Evolutionary conservation across 2,888 invertebrate genomes (phyloP), one percentile per base, ranked within the genome.

Genomic region (Nyleta sp.): DNA sequence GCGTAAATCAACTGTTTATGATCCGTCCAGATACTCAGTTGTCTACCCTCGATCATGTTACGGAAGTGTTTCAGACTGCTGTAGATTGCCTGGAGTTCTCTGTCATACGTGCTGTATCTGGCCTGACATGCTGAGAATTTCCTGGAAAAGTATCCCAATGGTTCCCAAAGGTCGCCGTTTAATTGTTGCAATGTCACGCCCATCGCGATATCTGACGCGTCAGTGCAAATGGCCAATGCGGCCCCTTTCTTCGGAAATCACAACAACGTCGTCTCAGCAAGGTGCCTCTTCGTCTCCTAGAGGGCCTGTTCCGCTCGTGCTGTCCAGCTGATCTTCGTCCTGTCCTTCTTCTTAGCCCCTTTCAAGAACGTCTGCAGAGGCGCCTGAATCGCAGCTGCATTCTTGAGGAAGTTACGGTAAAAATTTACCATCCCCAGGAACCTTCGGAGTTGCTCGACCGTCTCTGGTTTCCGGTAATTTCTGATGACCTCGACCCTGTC

Each of bases 101-200:
- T 7, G 38, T 75, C 68, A 40, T 79, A 79, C 0, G 46, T 33
- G 46, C 60, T 79, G 55, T 62, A 71, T 0, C 31, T 22, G n/a
- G 8, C 2, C 20, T 77, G 50, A 1, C 62, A 35, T 0, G 1
- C 8, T 0, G 48, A 18, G 1, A 72, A 31, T 7, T 46, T 60
- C 11, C 15, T n/a, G 2, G 64, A 62, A 22, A 72, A 78, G 33
- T 78, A 80, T 10, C 42, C 78, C 0, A 80, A 33, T 0, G 75
- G 78, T 55, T 78, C 15, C 18, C 73, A 20, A 8, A n/a, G 17
- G 0, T 13, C 38, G 2, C 70, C 10, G 4, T 50, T 15, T 8
- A 24, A 0, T 33, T 76, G 78, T 20, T 81, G 62, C 8, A 80
- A 53, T 10, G 59, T 44, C 1, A 75, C 75, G 0, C 67, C 78